Evolutionary conservation across 2,888 invertebrate species (phyloP).

Genomic region (Oscheius sp.): DNA sequence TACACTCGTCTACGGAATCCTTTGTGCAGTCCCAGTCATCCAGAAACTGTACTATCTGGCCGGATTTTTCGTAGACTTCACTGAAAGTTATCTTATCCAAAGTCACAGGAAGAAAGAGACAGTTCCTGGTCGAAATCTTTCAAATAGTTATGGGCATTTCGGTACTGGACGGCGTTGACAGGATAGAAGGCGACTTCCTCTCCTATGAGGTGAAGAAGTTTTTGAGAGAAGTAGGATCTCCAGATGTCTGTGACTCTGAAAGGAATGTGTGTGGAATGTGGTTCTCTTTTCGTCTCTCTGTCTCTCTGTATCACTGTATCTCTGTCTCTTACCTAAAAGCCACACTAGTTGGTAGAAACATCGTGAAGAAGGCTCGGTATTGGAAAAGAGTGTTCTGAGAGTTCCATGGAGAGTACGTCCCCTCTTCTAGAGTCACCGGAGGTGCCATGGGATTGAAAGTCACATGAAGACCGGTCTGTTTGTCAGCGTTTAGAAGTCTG

Average conservation of each 20-base stretch:
- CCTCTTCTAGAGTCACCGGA: slow-evolving; percentile 23
- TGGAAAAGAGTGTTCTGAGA: slow-evolving; percentile 61
- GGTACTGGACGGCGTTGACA: slow-evolving; percentile 51
- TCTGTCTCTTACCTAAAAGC: slow-evolving; percentile 39
- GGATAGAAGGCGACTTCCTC: slow-evolving; percentile 52
- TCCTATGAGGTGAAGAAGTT: slow-evolving; percentile 50
- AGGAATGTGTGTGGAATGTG: too few species aligned
- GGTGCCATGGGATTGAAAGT: slow-evolving; percentile 30
- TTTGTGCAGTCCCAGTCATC: slow-evolving; percentile 41
- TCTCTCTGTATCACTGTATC: too few species aligned
- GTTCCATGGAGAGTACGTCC: slow-evolving; percentile 58
- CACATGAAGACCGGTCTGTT: slow-evolving; percentile 15
- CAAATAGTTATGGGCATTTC: slow-evolving; percentile 56
- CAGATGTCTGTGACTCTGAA: slow-evolving; percentile 55
- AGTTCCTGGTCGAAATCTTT: slow-evolving; percentile 52
- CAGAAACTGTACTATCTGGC: slow-evolving; percentile 43
- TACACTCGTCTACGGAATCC: slow-evolving; percentile 35
- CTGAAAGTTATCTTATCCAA: slow-evolving; percentile 27
- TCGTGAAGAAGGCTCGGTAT: slow-evolving; percentile 52
- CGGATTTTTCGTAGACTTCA: slow-evolving; percentile 48
- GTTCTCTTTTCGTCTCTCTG: too few species aligned
- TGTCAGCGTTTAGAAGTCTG: slow-evolving; percentile 30
- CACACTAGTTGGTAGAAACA: slow-evolving; percentile 57
- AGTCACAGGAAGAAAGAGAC: neutral
- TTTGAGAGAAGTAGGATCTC: slow-evolving; percentile 56